Evolutionary conservation across 2,797 vertebrate genomes (phyloP).

Genomic region (Sitta carolinensis): DNA sequence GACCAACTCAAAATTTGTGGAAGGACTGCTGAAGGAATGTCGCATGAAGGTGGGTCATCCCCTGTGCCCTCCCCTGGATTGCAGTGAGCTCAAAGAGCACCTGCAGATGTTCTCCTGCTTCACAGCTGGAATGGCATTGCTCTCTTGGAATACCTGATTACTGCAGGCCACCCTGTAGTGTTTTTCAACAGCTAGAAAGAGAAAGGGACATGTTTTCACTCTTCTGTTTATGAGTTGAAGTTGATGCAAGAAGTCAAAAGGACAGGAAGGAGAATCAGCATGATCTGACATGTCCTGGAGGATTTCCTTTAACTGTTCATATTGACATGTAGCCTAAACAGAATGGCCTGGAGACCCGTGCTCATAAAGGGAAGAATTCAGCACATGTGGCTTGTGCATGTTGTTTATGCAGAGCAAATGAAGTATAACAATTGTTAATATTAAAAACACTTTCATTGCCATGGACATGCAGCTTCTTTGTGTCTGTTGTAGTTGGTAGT

Average conservation of each 20-base stretch:
- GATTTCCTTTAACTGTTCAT: background rate
- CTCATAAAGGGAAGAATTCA: background rate
- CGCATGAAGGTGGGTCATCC: constrained; percentile 88
- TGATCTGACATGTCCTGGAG: background rate
- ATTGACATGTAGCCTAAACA: background rate
- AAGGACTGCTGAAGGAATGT: constrained; percentile 94
- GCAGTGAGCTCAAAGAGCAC: background rate
- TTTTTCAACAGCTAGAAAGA: background rate
- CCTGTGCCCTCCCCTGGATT: background rate
- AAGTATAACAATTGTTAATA: background rate
- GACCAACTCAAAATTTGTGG: constrained; percentile 94
- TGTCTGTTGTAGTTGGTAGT: background rate
- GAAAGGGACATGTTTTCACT: accelerated
- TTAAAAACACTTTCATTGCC: background rate
- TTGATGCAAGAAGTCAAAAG: background rate
- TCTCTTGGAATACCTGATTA: background rate
- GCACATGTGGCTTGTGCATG: accelerated
- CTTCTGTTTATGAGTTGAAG: background rate
- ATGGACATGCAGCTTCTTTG: background rate
- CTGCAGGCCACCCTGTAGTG: background rate
- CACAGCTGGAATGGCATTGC: background rate
- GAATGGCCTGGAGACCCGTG: background rate
- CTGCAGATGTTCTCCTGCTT: background rate
- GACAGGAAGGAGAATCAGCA: background rate
- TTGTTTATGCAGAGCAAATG: background rate